Evolutionary conservation across 1,140 invertebrate genomes (phyloP).

Genomic region (Oedothorax gibbosus): DNA sequence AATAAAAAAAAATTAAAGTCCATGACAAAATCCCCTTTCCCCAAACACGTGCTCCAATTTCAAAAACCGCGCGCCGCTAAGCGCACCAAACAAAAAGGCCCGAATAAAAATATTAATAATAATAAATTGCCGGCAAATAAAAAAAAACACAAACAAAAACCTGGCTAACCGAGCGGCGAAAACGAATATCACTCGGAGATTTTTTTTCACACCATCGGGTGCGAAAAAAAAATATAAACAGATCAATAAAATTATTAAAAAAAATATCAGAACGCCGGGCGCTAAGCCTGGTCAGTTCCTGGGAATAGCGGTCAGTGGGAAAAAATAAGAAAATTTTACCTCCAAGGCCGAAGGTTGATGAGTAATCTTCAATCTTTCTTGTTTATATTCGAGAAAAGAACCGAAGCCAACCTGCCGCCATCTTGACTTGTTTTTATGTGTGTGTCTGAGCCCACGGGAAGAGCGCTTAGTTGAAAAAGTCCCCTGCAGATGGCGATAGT

Average conservation of each 20-base stretch:
- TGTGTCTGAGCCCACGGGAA: constrained; percentile 40
- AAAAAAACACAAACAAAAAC: constrained; percentile 14
- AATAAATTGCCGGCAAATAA: constrained; percentile 28
- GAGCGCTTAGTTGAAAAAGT: constrained; percentile 56
- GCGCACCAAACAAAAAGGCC: constrained; percentile 5
- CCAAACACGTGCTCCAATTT: too few relatives aligned
- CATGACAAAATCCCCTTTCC: too few relatives aligned
- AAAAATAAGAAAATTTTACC: constrained; percentile 52
- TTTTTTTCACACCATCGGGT: constrained; percentile 43
- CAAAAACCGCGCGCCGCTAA: constrained; percentile 26
- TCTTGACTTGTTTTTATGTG: constrained; percentile 61
- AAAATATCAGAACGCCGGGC: constrained; percentile 5
- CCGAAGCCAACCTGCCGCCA: constrained; percentile 59
- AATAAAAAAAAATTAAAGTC: too few relatives aligned
- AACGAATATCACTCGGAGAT: constrained; percentile 8
- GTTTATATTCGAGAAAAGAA: constrained; percentile 60
- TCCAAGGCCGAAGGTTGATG: constrained; percentile 42
- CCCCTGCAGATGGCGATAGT: constrained; percentile 59
- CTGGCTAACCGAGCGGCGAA: constrained; percentile 13
- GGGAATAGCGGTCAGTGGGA: neutral
- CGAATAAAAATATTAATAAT: constrained; percentile 7
- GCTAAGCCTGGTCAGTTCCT: constrained; percentile 11
- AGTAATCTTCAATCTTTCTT: constrained; percentile 59
- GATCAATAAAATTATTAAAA: constrained; percentile 29
- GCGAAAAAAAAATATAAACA: constrained; percentile 34